Evolutionary conservation across 1,140 invertebrate genomes (phyloP).

Genomic region (Drosophila lacertosa): DNA sequence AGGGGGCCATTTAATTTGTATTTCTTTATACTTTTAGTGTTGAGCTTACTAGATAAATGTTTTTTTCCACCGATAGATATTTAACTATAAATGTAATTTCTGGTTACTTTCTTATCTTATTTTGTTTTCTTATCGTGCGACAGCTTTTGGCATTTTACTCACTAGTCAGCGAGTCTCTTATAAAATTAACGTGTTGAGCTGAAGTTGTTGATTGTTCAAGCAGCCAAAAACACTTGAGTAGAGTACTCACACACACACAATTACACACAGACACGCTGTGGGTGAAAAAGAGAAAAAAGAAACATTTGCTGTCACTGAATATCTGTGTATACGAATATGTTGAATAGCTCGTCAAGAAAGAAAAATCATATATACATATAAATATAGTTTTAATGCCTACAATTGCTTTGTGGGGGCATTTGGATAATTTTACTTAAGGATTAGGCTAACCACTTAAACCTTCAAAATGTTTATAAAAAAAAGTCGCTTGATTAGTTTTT

Average conservation of each 20-base stretch:
- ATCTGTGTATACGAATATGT: background rate
- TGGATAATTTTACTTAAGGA: background rate
- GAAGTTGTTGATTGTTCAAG: slow-evolving; percentile 20
- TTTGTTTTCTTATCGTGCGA: slow-evolving; percentile 11
- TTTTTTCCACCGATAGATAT: background rate
- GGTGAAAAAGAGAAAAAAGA: background rate
- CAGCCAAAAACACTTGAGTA: slow-evolving; percentile 13
- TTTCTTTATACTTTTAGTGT: no score
- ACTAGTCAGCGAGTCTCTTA: background rate
- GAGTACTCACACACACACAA: background rate
- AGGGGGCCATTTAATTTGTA: no score
- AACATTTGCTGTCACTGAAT: background rate
- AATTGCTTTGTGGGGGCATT: slow-evolving; percentile 17
- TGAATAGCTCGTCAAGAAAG: slow-evolving; percentile 7
- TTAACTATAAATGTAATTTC: background rate
- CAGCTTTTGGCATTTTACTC: slow-evolving; percentile 10
- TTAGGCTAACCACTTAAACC: background rate
- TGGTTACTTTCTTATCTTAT: background rate
- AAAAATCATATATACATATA: background rate
- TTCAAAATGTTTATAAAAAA: background rate
- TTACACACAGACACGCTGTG: background rate
- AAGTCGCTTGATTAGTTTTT: no score
- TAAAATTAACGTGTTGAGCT: background rate
- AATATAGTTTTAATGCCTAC: slow-evolving; percentile 8
- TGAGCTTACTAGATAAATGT: no score